These are phyloP conservation scores for Corythornis leucogaster DNA, from an alignment of 2,797 vertebrate genomes.

Conservation along the genomic window DNA sequence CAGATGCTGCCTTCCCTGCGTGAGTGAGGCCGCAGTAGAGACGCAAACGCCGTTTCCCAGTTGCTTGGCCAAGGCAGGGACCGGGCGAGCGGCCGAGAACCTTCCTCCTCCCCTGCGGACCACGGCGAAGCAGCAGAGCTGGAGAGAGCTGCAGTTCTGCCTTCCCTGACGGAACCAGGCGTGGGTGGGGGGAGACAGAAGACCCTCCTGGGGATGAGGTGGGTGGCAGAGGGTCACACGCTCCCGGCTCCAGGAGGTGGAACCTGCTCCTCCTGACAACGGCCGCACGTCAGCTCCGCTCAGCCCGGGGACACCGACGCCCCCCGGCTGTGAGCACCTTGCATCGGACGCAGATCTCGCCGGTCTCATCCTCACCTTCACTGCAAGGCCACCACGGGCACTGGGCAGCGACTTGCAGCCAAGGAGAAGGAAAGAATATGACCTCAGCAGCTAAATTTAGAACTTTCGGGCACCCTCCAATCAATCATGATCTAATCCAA, in stretches of 20 bases:
- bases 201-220: rapidly evolving
- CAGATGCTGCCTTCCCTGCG: slow-evolving; percentile 2
- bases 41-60: not conserved
- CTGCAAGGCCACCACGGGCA: not conserved
- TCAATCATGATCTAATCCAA: not conserved
- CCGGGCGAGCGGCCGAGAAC: not conserved
- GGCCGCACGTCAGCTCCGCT: not conserved
- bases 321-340: not conserved
- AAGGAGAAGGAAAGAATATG: not conserved
- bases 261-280: not conserved
- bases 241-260: not conserved
- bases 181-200: not conserved
- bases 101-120: not conserved
- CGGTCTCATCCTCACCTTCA: not conserved
- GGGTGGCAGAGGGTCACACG: not conserved
- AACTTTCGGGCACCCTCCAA: not conserved
- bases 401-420: not conserved
- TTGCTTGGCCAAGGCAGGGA: not conserved
- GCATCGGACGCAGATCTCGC: rapidly evolving
- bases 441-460: not conserved
- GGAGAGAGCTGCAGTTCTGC: not conserved
- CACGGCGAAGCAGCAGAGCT: not conserved
- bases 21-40: not conserved
- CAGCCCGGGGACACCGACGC: not conserved
- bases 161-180: not conserved